Percentiles rank a stretch among this genome's conserved stretches.
Evolutionary conservation across 2,797 vertebrate genomes (phyloP).

Genomic region (Acanthornis magna): DNA sequence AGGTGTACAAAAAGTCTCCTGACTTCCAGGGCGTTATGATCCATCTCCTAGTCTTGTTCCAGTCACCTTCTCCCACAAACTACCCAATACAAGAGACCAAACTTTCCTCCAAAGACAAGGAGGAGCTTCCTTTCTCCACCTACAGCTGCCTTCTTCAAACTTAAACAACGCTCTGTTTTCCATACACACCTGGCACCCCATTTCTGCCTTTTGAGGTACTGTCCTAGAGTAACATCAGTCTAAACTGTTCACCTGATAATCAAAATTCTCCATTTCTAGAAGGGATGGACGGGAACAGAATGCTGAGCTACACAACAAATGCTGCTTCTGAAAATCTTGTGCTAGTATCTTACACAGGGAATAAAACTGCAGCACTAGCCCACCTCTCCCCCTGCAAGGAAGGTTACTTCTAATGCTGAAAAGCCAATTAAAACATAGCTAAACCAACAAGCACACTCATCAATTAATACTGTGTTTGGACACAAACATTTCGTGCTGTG

Average conservation of each 20-base stretch:
- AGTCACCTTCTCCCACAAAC: neutral
- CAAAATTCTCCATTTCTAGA: neutral
- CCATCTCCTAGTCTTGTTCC: neutral
- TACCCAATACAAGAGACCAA: neutral
- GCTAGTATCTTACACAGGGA: neutral
- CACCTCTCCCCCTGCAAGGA: neutral
- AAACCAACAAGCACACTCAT: neutral
- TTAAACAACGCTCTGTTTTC: fast-evolving
- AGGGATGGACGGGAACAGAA: neutral
- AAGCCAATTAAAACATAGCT: neutral
- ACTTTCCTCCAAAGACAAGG: neutral
- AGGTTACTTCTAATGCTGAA: neutral
- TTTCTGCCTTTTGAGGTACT: neutral
- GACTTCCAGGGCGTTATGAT: neutral
- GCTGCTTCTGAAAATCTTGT: neutral
- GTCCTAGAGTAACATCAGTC: neutral
- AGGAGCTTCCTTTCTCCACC: neutral
- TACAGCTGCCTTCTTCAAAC: neutral
- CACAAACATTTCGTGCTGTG: neutral
- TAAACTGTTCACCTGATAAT: neutral
- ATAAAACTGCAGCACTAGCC: neutral
- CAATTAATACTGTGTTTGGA: neutral
- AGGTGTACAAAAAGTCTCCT: neutral
- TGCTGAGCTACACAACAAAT: neutral
- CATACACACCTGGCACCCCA: neutral